Conservation (phyloP, 2,113 vertebrate species). For the Natator depressus region DNA sequence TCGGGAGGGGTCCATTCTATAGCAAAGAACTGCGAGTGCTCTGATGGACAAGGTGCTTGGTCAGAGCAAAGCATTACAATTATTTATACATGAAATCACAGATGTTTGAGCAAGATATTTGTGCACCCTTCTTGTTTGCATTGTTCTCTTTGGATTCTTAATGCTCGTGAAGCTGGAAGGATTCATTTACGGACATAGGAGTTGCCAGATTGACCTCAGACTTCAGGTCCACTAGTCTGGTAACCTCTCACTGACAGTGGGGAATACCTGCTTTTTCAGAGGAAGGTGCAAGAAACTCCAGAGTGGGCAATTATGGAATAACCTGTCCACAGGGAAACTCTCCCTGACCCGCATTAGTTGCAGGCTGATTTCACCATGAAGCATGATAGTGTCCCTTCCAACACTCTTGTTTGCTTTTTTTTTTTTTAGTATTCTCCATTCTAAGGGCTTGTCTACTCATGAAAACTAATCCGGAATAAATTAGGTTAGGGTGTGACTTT, state of each 20-base stretch:
- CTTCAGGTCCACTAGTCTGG: neutral
- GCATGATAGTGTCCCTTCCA: neutral
- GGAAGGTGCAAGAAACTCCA: neutral
- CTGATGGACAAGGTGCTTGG: neutral
- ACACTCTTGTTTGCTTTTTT: neutral
- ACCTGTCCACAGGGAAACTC: neutral
- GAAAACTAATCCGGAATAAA: too few species aligned
- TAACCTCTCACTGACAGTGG: neutral
- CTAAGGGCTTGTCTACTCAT: neutral
- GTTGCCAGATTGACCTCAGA: neutral
- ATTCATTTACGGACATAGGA: neutral
- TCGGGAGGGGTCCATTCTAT: too few species aligned
- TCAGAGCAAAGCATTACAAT: neutral
- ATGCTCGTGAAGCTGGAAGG: neutral
- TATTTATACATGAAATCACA: neutral
- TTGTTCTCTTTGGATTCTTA: neutral
- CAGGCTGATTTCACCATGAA: neutral
- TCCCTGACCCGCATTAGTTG: neutral
- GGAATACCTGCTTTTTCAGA: neutral
- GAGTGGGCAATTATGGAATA: neutral
- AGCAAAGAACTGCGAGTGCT: too few species aligned
- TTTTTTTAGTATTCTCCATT: neutral
- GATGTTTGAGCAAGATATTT: neutral
- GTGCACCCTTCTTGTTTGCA: neutral
- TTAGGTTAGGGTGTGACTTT: too few species aligned